phyloP scores from a whole-genome alignment of 2,113 vertebrate genomes.

The Dicerorhinus sumatrensis region DNA sequence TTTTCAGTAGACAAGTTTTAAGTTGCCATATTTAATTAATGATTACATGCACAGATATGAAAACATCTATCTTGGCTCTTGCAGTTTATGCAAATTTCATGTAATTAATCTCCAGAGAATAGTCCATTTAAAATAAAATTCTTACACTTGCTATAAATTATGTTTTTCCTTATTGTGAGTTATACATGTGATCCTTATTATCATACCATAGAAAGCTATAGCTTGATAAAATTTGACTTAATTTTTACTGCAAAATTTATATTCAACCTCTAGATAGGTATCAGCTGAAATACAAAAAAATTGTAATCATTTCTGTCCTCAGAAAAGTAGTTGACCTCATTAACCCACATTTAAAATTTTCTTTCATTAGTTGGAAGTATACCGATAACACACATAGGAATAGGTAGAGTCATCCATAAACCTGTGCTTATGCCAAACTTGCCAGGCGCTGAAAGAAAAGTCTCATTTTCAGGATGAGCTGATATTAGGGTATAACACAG shows the following conservation, averaged over 20 bases:
- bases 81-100: constrained; percentile 47
- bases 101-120: constrained; percentile 67
- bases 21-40: constrained; percentile 68
- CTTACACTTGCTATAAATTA: constrained; percentile 38
- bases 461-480: not conserved
- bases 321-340: not conserved
- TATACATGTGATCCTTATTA: not conserved
- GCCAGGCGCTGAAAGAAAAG: not conserved
- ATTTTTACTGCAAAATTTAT: constrained; percentile 52
- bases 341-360: not conserved
- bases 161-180: constrained; percentile 8
- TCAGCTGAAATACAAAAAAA: not conserved
- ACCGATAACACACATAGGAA: not conserved
- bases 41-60: constrained; percentile 28
- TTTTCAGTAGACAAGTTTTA: constrained; percentile 59
- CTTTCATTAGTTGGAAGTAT: constrained; percentile 28
- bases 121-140: constrained; percentile 44
- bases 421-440: not conserved
- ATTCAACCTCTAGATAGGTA: not conserved
- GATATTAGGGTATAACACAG: not conserved
- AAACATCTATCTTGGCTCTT: constrained; percentile 63
- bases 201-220: not conserved
- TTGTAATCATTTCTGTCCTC: not conserved
- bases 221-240: constrained; percentile 16
- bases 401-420: not conserved